These are phyloP conservation scores for Enteromius fasciolatus DNA, from an alignment of 2,797 vertebrate genomes.

Conservation along the genomic window DNA sequence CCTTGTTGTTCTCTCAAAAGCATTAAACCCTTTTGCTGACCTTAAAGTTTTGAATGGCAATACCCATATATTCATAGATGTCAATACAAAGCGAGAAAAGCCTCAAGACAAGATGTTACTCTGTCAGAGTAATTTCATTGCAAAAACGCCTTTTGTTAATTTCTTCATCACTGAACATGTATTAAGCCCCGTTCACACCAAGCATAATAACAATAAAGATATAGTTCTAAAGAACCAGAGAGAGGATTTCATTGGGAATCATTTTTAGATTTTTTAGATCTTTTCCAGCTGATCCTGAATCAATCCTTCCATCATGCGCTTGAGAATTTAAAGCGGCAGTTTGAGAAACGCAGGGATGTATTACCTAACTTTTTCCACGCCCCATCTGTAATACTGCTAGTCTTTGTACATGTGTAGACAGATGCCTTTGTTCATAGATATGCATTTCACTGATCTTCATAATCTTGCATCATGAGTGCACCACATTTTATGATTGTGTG, in stretches of 20 bases:
- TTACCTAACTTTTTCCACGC: background rate
- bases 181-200: too few species aligned
- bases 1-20: background rate
- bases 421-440: background rate
- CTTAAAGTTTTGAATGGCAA: background rate
- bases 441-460: constrained; percentile 3
- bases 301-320: too few species aligned
- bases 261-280: too few species aligned
- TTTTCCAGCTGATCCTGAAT: too few species aligned
- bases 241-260: too few species aligned
- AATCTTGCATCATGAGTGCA: background rate
- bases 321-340: too few species aligned
- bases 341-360: background rate
- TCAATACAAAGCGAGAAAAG: background rate
- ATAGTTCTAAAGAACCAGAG: too few species aligned
- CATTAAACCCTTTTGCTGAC: background rate
- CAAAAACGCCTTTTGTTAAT: background rate
- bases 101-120: background rate
- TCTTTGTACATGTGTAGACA: background rate
- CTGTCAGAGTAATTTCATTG: too few species aligned
- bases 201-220: too few species aligned
- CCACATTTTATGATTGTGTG: background rate
- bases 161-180: background rate
- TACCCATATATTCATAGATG: background rate
- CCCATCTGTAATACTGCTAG: background rate